phyloP scores from a whole-genome alignment of 2,113 vertebrate species.

The Calonectris borealis region DNA sequence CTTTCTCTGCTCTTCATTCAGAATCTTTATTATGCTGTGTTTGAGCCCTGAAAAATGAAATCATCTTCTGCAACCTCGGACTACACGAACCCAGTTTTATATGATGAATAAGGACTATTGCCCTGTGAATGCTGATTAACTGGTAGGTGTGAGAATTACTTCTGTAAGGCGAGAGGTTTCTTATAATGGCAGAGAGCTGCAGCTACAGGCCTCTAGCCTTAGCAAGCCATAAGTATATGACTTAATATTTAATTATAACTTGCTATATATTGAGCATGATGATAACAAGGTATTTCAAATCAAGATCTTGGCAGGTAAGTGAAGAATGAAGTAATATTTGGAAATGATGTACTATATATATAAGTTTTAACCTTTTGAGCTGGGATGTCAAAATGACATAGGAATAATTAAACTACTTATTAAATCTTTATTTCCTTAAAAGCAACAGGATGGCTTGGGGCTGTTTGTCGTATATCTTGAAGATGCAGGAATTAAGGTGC shows the following conservation, averaged over 20 bases:
- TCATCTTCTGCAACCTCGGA: background rate
- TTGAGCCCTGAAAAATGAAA: background rate
- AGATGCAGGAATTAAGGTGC: background rate
- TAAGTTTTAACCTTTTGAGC: background rate
- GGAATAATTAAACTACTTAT: background rate
- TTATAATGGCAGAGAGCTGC: background rate
- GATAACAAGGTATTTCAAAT: background rate
- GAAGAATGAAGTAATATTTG: background rate
- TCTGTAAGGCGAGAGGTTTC: background rate
- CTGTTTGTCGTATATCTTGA: background rate
- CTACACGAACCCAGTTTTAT: background rate
- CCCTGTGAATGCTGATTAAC: background rate
- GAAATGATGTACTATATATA: background rate
- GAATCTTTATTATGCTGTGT: background rate
- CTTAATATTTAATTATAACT: background rate
- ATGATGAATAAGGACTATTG: background rate
- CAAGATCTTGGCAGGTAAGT: background rate
- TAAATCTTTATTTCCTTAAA: background rate
- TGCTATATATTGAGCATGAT: background rate
- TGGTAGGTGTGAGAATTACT: background rate
- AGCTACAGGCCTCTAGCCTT: background rate
- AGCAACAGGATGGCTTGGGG: background rate
- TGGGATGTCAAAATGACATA: background rate
- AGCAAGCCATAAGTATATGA: background rate
- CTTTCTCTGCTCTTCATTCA: background rate